Conservation (phyloP, 2,888 invertebrate genomes). For the Polymixis flavicincta region DNA sequence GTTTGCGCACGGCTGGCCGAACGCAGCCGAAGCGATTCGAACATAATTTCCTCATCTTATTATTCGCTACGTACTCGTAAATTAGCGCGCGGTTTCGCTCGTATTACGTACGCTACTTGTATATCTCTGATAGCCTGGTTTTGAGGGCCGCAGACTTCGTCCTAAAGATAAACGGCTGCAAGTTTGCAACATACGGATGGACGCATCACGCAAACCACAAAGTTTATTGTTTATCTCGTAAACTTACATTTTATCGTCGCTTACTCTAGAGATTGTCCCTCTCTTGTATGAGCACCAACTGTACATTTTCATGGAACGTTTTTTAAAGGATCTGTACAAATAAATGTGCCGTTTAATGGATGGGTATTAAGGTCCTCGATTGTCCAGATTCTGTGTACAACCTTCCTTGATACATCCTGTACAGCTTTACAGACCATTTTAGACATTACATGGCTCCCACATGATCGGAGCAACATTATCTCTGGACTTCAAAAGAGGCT, state of each 20-base stretch:
- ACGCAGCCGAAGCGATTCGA: background rate
- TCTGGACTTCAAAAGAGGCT: background rate
- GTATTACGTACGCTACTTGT: background rate
- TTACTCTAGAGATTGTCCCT: background rate
- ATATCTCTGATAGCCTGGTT: background rate
- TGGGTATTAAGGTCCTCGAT: too few species aligned
- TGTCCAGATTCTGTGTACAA: background rate
- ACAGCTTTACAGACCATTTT: background rate
- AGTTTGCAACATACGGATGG: background rate
- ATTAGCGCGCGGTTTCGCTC: background rate
- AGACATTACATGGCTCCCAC: background rate
- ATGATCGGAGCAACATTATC: background rate
- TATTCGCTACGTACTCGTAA: background rate
- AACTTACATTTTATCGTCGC: background rate
- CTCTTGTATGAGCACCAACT: background rate
- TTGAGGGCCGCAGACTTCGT: background rate
- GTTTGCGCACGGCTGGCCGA: background rate
- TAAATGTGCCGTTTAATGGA: background rate
- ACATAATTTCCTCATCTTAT: conserved; percentile 9
- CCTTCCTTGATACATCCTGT: too few species aligned
- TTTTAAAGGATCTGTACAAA: background rate
- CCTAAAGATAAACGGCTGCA: too few species aligned
- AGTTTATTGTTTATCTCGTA: background rate
- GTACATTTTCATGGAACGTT: background rate
- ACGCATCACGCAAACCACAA: conserved; percentile 1